Base-by-base conservation (phyloP, 37 sponge, comb jelly and placozoan species). In the Geodia barretti region DNA sequence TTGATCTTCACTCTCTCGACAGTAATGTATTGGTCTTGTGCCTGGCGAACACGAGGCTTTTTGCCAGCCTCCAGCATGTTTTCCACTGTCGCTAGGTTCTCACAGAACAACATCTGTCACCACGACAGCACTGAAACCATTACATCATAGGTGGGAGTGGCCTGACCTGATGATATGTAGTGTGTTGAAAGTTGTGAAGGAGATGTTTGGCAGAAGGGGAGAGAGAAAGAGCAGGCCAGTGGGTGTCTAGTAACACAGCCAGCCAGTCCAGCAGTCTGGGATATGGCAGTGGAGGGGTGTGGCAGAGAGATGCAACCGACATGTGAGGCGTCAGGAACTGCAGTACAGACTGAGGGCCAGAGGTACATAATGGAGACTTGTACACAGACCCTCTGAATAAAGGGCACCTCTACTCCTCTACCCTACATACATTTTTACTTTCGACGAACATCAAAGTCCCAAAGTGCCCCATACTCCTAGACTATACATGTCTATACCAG, bases 171-270 rank as follows among this genome's bases (percentile, higher is more conserved):
- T 41, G 38, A 19, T 36, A 17, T 17, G 60, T 25, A 1, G 9
- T 34, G 43, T 24, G 32, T 2, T 64, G 33, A 11, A 79, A 41
- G 23, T 26, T 26, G 25, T 36, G 23, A 0, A 79, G 69, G 8
- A 79, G 31, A 0, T 25, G 54, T 30, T 35, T 32, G 34, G 41
- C 58, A 21, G 21, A 19, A 4, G 80, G 70, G 1, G 25, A 20
- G 7, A 79, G 60, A 29, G 30, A 30, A 1, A 79, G 60, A 11
- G 38, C 36, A 1, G 80, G 68, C 68, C 64, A 79, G 70, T 79
- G 80, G 20, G 62, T 33, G 60, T 79, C 80, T 35, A 79, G 69
- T 2, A 79, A 7, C 24, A 43, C 68, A 21, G 54, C 70, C 32
- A 26, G 3, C 80, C 80, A 79, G 9, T 79, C 80, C 34, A 79